A percentile compares a stretch with the other conserved stretches of the same genome.
Conservation (phyloP, 2,888 invertebrate genomes). For the Meteorus cinctellus region DNA sequence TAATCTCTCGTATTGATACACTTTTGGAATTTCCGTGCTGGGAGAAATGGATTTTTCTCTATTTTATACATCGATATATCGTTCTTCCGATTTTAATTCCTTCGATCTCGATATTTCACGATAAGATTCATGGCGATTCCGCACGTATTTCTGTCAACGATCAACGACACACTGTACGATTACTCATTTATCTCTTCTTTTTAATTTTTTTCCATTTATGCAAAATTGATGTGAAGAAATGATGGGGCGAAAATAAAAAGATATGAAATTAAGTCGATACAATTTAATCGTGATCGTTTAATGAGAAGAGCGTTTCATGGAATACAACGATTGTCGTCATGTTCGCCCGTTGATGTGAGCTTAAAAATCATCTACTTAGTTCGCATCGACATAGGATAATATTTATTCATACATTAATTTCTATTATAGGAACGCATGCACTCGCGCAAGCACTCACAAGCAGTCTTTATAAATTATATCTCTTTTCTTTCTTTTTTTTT, state of each 20-base stretch:
- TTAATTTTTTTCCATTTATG: background rate
- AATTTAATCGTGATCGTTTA: background rate
- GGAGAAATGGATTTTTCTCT: slow-evolving; percentile 6
- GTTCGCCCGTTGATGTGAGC: slow-evolving; percentile 49
- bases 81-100: background rate
- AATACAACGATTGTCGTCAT: slow-evolving; percentile 35
- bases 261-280: background rate
- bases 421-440: slow-evolving; percentile 65
- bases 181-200: slow-evolving; percentile 16
- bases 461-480: slow-evolving; percentile 72
- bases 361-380: slow-evolving; percentile 63
- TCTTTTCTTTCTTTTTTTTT: slow-evolving; percentile 48
- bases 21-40: background rate
- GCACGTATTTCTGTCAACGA: slow-evolving; percentile 27
- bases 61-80: slow-evolving; percentile 8
- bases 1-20: slow-evolving; percentile 39
- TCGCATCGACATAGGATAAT: slow-evolving; percentile 57
- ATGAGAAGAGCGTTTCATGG: background rate
- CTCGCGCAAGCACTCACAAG: slow-evolving; percentile 66
- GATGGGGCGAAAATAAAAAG: slow-evolving; percentile 16
- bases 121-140: slow-evolving; percentile 8
- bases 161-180: slow-evolving; percentile 6
- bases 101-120: background rate
- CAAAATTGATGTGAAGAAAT: background rate
- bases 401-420: slow-evolving; percentile 48